These are phyloP conservation scores for Xiphorhynchus erythropygius DNA, from an alignment of 2,797 vertebrate species.

Conservation along the genomic window DNA sequence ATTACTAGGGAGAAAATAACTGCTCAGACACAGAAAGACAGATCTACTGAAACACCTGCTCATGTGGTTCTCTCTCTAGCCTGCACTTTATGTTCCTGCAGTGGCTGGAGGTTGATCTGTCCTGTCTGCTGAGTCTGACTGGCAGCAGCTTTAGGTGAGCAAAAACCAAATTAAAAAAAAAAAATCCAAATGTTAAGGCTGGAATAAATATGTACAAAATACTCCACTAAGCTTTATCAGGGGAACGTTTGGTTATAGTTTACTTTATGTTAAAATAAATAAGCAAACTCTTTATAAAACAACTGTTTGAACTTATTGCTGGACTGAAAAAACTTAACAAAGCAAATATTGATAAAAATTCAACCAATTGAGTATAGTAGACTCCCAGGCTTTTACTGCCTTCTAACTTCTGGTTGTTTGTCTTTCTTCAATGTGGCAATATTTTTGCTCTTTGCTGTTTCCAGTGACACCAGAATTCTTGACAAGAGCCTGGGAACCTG, in stretches of 20 bases:
- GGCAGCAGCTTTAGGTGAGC: neutral
- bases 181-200: neutral
- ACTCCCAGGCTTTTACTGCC: neutral
- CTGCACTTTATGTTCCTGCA: neutral
- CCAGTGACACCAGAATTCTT: neutral
- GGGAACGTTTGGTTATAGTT: neutral
- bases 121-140: neutral
- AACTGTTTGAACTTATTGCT: neutral
- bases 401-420: neutral
- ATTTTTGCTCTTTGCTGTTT: neutral
- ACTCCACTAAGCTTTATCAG: neutral
- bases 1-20: neutral
- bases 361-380: neutral
- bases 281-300: neutral
- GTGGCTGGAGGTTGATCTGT: neutral
- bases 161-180: neutral
- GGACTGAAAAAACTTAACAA: neutral
- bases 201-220: neutral
- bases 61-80: neutral
- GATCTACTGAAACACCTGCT: neutral
- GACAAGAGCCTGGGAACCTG: neutral
- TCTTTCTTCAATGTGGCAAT: neutral
- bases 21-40: neutral
- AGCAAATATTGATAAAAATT: slow-evolving; percentile 3
- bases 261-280: neutral